Conservation (phyloP, 2,113 vertebrate species). For the Labrus mixtus region DNA sequence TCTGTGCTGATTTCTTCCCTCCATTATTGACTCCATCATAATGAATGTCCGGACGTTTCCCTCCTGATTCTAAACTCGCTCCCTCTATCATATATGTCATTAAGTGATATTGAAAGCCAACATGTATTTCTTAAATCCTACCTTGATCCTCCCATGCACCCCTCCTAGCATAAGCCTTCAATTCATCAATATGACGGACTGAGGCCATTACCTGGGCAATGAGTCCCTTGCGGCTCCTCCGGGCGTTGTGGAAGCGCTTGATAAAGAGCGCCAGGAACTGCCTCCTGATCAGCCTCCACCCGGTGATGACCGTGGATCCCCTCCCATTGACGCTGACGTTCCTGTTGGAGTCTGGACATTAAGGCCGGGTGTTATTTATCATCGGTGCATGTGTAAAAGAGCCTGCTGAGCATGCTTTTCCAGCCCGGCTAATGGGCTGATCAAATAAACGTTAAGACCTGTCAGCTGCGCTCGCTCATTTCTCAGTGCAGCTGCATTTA, state of each 20-base stretch:
- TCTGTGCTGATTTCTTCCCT: conserved; percentile 23
- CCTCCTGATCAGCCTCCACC: conserved; percentile 91
- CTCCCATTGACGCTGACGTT: conserved; percentile 87
- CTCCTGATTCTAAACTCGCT: conserved; percentile 53
- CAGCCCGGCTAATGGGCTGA: conserved; percentile 40
- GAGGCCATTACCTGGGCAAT: conserved; percentile 93
- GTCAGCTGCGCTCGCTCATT: conserved; percentile 33
- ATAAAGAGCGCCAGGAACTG: conserved; percentile 95
- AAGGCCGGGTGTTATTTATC: conserved; percentile 48
- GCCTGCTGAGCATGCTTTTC: conserved; percentile 15
- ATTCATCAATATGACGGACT: conserved; percentile 76
- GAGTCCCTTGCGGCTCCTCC: conserved; percentile 94
- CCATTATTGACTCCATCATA: conserved; percentile 39
- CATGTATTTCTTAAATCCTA: conserved; percentile 59
- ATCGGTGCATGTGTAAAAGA: conserved; percentile 44
- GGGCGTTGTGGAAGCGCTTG: conserved; percentile 96
- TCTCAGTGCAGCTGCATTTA: conserved; percentile 8
- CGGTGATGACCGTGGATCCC: conserved; percentile 90
- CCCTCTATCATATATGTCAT: conserved; percentile 61
- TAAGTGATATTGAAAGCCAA: conserved; percentile 69
- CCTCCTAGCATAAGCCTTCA: conserved; percentile 50
- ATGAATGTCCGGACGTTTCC: conserved; percentile 46
- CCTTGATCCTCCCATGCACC: conserved; percentile 65
- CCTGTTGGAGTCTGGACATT: conserved; percentile 85
- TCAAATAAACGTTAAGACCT: conserved; percentile 41